A percentile compares a stretch with the other conserved stretches of the same genome.
Conservation (phyloP, 1,140 invertebrate species). For the Saccostrea cuccullata region DNA sequence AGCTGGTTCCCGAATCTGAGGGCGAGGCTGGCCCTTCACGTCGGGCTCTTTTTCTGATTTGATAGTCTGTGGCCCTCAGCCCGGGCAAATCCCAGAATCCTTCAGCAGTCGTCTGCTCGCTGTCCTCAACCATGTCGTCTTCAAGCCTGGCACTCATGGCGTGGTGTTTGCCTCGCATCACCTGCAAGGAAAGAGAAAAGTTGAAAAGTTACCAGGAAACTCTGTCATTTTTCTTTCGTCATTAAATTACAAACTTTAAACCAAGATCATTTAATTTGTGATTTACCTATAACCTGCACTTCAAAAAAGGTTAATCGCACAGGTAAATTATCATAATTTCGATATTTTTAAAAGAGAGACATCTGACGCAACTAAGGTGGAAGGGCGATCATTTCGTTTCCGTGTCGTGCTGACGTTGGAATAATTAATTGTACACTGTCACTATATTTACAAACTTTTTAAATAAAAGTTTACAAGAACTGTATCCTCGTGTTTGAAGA, state of each 20-base stretch:
- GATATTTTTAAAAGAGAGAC: slow-evolving; percentile 29
- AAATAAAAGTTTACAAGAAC: slow-evolving; percentile 13
- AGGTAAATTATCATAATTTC: slow-evolving; percentile 35
- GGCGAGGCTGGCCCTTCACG: slow-evolving; percentile 65
- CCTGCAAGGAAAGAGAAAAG: slow-evolving; percentile 43
- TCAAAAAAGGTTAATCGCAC: slow-evolving; percentile 27
- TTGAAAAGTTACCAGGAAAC: neutral
- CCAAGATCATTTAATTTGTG: slow-evolving; percentile 14
- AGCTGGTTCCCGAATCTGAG: slow-evolving; percentile 72
- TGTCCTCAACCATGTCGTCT: slow-evolving; percentile 49
- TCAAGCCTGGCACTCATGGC: slow-evolving; percentile 45
- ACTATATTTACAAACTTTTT: slow-evolving; percentile 28
- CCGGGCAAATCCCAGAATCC: slow-evolving; percentile 51
- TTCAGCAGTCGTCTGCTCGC: slow-evolving; percentile 36
- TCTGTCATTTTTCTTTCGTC: slow-evolving; percentile 15
- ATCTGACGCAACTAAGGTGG: slow-evolving; percentile 18
- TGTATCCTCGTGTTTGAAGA: neutral
- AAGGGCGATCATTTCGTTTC: slow-evolving; percentile 21
- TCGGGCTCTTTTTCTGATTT: slow-evolving; percentile 52
- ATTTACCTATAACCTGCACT: slow-evolving; percentile 29
- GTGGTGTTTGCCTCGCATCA: slow-evolving; percentile 47
- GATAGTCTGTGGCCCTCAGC: slow-evolving; percentile 50
- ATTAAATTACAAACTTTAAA: slow-evolving; percentile 15
- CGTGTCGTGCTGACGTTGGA: slow-evolving; percentile 26
- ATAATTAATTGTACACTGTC: neutral